Evolutionary conservation across 2,888 invertebrate genomes (phyloP).

Genomic region (Gandaritis pyraliata): DNA sequence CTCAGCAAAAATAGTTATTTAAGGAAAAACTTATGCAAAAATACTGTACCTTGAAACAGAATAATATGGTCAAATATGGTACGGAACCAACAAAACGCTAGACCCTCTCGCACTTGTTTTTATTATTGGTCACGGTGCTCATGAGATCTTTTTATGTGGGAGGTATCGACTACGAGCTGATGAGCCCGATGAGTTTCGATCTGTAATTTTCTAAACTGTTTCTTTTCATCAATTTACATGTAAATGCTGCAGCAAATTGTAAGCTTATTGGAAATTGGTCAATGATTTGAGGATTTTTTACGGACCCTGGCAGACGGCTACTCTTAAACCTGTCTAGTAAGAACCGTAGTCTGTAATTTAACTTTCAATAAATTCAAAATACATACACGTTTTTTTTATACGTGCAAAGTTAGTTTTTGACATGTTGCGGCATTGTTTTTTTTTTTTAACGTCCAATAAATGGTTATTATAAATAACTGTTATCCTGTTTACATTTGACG

Average conservation of each 20-base stretch:
- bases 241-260: constrained; percentile 36
- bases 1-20: background rate
- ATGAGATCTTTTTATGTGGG: constrained; percentile 60
- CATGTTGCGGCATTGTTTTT: constrained; percentile 27
- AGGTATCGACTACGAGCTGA: constrained; percentile 56
- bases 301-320: constrained; percentile 14
- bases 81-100: background rate
- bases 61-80: no score
- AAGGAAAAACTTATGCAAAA: no score
- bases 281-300: constrained; percentile 32
- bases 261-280: constrained; percentile 37
- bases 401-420: background rate
- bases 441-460: constrained; percentile 27
- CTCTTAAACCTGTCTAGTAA: constrained; percentile 36
- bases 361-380: constrained; percentile 37
- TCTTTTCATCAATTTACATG: constrained; percentile 39
- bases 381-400: constrained; percentile 30
- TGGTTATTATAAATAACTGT: constrained; percentile 28
- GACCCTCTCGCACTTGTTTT: constrained; percentile 7
- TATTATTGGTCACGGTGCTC: constrained; percentile 64
- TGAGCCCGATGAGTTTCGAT: constrained; percentile 39
- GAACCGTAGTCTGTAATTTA: constrained; percentile 37
- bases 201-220: constrained; percentile 43
- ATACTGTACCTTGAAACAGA: no score
- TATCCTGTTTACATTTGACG: constrained; percentile 38